These are phyloP conservation scores for Hyles vespertilio DNA, from an alignment of 1,140 invertebrate species.

Conservation along the genomic window DNA sequence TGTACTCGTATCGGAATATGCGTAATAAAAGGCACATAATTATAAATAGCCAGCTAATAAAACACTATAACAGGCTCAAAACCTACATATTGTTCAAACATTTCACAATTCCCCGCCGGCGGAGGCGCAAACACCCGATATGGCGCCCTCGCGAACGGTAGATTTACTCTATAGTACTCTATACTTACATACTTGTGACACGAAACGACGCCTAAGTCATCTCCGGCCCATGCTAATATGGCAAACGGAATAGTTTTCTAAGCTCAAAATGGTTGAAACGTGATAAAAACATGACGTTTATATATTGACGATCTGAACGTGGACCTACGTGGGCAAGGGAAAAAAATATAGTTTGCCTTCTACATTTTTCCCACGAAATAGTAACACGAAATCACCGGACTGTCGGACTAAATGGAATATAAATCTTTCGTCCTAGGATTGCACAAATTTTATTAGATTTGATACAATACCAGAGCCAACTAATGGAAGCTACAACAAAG, in stretches of 20 bases:
- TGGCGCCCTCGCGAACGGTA: slow-evolving; percentile 18
- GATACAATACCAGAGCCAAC: too few species aligned
- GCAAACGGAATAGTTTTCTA: slow-evolving; percentile 5
- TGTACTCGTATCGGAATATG: background rate
- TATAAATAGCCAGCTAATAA: slow-evolving; percentile 8
- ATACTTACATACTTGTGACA: slow-evolving; percentile 3
- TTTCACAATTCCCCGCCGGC: slow-evolving; percentile 24
- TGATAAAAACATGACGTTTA: slow-evolving; percentile 1
- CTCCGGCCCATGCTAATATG: slow-evolving; percentile 7
- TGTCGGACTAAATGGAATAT: too few species aligned
- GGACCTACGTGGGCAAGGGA: too few species aligned
- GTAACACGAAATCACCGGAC: background rate
- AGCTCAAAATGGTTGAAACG: slow-evolving; percentile 6
- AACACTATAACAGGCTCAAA: slow-evolving; percentile 14
- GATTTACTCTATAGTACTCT: slow-evolving; percentile 10
- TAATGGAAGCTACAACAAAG: too few species aligned
- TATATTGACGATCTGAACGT: too few species aligned
- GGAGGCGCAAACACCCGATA: slow-evolving; percentile 23
- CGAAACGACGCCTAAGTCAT: slow-evolving; percentile 6
- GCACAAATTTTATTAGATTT: too few species aligned
- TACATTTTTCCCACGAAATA: background rate
- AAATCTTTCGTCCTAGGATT: too few species aligned
- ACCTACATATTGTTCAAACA: slow-evolving; percentile 31
- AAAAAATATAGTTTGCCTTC: background rate
- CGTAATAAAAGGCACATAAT: slow-evolving; percentile 11